Evolutionary conservation across 2,113 vertebrate genomes (phyloP).

Genomic region (Pelobates fuscus): DNA sequence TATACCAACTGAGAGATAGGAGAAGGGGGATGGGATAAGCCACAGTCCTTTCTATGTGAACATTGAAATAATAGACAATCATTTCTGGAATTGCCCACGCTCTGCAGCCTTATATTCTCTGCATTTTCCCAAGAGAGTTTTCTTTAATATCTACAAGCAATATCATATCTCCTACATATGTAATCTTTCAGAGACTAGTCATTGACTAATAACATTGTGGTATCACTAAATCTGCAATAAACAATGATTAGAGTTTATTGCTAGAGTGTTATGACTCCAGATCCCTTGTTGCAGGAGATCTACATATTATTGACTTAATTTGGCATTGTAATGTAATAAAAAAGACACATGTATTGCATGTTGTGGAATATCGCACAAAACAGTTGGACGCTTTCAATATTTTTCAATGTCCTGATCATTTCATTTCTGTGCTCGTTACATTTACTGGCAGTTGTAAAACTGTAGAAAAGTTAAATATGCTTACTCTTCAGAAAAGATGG

Average conservation of each 20-base stretch:
- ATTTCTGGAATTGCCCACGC: no score
- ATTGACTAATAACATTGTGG: constrained; percentile 3
- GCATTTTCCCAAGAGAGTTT: no score
- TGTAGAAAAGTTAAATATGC: constrained; percentile 40
- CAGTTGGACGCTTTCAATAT: constrained; percentile 6
- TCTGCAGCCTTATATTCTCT: no score
- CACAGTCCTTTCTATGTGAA: no score
- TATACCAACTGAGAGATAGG: no score
- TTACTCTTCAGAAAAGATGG: constrained; percentile 41
- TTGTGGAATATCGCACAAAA: constrained; percentile 9
- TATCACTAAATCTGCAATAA: background rate
- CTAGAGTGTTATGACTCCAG: background rate
- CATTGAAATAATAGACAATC: no score
- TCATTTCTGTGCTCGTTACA: constrained; percentile 18
- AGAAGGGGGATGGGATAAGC: no score
- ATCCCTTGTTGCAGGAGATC: constrained; percentile 11
- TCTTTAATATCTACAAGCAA: background rate
- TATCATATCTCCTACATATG: constrained; percentile 14
- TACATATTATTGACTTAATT: constrained; percentile 11
- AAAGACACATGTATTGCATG: constrained; percentile 7
- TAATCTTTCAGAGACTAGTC: background rate
- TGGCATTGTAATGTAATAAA: constrained; percentile 36
- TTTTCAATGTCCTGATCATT: constrained; percentile 11
- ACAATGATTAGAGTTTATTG: background rate
- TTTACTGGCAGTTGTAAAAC: constrained; percentile 44